These are phyloP conservation scores for Dipodomys stephensi DNA, from an alignment of 2,113 vertebrate species.

Conservation along the genomic window DNA sequence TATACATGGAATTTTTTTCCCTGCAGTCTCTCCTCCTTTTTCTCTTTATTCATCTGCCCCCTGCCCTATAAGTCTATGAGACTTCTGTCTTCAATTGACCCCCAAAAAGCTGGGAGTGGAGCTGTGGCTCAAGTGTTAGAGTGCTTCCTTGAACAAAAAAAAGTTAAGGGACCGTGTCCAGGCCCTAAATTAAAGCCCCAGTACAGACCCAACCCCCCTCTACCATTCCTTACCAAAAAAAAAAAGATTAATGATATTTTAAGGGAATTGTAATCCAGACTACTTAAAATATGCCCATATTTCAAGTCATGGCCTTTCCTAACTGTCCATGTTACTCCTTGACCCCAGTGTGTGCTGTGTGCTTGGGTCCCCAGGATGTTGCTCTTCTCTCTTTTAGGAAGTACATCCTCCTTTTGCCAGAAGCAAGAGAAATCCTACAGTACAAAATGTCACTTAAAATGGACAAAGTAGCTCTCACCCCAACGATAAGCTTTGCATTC, in stretches of 20 bases:
- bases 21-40: no score
- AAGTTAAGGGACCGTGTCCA: no score
- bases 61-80: no score
- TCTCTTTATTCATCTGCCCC: no score
- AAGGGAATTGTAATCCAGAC: background rate
- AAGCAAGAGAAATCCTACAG: background rate
- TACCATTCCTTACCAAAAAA: no score
- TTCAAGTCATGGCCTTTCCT: background rate
- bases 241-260: background rate
- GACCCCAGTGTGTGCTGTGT: background rate
- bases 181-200: no score
- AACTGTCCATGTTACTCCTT: background rate
- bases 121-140: no score
- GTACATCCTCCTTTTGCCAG: background rate
- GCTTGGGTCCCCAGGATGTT: background rate
- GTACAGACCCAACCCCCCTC: no score
- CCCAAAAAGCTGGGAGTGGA: no score
- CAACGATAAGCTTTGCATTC: rapidly evolving
- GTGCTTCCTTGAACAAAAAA: no score
- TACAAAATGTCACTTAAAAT: background rate
- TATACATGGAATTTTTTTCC: no score
- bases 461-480: background rate
- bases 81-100: no score
- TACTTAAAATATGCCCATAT: background rate
- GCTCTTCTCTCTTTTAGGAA: background rate